phyloP scores from a whole-genome alignment of 1,140 invertebrate species.

The Drosophila navojoa region DNA sequence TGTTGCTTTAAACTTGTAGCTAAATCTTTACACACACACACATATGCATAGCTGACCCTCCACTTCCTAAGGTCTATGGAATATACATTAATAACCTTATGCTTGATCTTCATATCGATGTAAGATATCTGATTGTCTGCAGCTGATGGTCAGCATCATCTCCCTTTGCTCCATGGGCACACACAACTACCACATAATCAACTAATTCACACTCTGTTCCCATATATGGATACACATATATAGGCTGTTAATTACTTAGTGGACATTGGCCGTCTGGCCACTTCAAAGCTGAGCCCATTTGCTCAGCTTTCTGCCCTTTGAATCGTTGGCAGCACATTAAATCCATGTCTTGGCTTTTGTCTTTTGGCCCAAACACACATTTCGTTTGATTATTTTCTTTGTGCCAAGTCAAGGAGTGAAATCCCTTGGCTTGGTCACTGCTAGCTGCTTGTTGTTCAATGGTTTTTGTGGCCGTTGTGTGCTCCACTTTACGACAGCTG shows the following conservation, averaged over 20 bases:
- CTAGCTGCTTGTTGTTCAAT: constrained; percentile 2
- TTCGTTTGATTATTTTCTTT: constrained; percentile 40
- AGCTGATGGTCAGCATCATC: no score
- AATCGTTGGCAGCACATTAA: constrained; percentile 1
- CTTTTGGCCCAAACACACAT: constrained; percentile 21
- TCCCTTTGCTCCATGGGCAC: no score
- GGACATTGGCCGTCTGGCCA: constrained; percentile 22
- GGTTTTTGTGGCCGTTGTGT: constrained; percentile 31
- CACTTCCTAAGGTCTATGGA: no score
- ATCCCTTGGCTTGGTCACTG: background rate
- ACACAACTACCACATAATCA: background rate
- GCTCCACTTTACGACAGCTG: constrained; percentile 70
- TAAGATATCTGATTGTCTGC: no score
- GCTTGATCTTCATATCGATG: no score
- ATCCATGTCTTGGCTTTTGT: constrained; percentile 32
- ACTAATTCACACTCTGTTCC: background rate
- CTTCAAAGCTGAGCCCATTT: constrained; percentile 45
- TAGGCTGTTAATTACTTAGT: constrained; percentile 44
- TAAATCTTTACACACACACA: no score
- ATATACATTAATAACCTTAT: no score
- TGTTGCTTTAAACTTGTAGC: no score
- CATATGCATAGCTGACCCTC: no score
- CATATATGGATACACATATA: no score
- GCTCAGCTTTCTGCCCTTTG: constrained; percentile 14
- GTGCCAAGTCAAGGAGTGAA: constrained; percentile 9